phyloP scores from a whole-genome alignment of 2,113 vertebrate species.

The Corythaixoides concolor region DNA sequence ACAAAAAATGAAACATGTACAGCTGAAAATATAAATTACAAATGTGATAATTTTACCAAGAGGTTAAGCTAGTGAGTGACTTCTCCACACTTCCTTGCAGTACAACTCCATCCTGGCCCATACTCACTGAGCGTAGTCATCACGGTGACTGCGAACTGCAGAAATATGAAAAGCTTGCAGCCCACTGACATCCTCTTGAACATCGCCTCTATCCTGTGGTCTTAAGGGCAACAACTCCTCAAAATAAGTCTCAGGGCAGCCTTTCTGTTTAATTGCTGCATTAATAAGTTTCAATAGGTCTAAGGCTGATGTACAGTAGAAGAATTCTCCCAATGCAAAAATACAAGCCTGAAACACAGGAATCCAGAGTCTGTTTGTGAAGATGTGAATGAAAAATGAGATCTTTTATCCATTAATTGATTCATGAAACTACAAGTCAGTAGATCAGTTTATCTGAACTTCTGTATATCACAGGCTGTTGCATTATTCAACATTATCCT shows the following conservation, averaged over 20 bases:
- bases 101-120: background rate
- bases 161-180: background rate
- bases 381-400: background rate
- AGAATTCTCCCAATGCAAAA: background rate
- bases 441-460: background rate
- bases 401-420: background rate
- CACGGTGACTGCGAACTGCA: background rate
- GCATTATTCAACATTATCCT: background rate
- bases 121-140: background rate
- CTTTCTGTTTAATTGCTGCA: background rate
- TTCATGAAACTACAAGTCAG: background rate
- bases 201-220: background rate
- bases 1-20: background rate
- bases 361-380: background rate
- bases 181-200: background rate
- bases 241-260: background rate
- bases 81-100: background rate
- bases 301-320: background rate
- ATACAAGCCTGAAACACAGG: background rate
- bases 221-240: background rate
- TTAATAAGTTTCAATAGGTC: background rate
- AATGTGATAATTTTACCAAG: accelerated
- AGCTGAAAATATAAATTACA: background rate
- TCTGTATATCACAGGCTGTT: background rate
- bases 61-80: background rate